A percentile compares a stretch with the other conserved stretches of the same genome.
Evolutionary conservation across 1,140 invertebrate genomes (phyloP).

Genomic region (Callitettix versicolor): DNA sequence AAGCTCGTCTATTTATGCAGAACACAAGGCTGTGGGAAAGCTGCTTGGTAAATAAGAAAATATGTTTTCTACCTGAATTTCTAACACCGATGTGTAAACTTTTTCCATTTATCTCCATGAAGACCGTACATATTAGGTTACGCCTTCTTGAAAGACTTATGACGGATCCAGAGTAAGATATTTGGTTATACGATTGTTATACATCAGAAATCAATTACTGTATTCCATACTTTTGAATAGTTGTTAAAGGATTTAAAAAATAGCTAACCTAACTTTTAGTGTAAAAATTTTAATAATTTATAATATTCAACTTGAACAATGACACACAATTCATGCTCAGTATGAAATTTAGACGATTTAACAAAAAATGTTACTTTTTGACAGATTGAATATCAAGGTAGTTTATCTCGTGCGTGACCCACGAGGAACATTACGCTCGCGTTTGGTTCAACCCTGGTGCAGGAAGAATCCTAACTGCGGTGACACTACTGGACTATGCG

Average conservation of each 20-base stretch:
- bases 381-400: slow-evolving; percentile 28
- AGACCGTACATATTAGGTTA: slow-evolving; percentile 31
- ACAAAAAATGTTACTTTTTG: no score
- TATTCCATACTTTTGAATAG: no score
- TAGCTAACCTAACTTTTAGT: no score
- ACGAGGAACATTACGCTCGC: slow-evolving; percentile 34
- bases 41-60: slow-evolving; percentile 23
- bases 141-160: slow-evolving; percentile 27
- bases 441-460: slow-evolving; percentile 35
- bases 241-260: no score
- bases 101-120: slow-evolving; percentile 32
- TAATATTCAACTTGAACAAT: no score
- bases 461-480: slow-evolving; percentile 31
- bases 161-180: slow-evolving; percentile 22
- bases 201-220: no score
- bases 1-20: slow-evolving; percentile 26
- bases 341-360: no score
- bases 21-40: slow-evolving; percentile 28
- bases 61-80: slow-evolving; percentile 28
- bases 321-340: no score
- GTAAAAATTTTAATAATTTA: no score
- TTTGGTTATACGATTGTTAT: not conserved
- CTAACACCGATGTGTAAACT: slow-evolving; percentile 28
- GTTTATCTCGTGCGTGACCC: slow-evolving; percentile 36
- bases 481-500: slow-evolving; percentile 31